Percentiles rank a stretch among this genome's conserved stretches.
Evolutionary conservation across 1,140 invertebrate genomes (phyloP).

Genomic region (Olivierus martensii): DNA sequence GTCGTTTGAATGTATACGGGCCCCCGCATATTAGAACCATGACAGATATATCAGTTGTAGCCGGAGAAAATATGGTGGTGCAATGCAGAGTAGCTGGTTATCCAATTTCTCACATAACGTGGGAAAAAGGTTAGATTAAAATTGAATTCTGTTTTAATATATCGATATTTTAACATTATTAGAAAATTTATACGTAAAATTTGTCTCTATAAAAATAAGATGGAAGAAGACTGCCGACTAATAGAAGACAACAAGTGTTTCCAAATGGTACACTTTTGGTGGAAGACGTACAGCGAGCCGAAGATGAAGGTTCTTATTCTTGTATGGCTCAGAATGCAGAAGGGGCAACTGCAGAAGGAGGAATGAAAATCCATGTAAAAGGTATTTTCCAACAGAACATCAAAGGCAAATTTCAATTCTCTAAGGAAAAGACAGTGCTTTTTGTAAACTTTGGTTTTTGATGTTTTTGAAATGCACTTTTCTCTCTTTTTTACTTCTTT

Average conservation of each 20-base stretch:
- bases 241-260: constrained; percentile 30
- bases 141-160: too few relatives aligned
- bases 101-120: constrained; percentile 81
- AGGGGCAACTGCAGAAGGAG: constrained; percentile 33
- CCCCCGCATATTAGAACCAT: constrained; percentile 72
- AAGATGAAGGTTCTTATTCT: constrained; percentile 37
- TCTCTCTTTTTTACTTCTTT: not conserved
- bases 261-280: constrained; percentile 55
- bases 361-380: constrained; percentile 34
- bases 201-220: constrained; percentile 35
- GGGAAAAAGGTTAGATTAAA: constrained; percentile 56
- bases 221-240: constrained; percentile 44
- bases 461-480: not conserved
- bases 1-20: constrained; percentile 81
- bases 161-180: too few relatives aligned
- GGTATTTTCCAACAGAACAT: constrained; percentile 24
- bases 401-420: not conserved
- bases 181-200: too few relatives aligned
- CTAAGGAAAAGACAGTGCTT: not conserved
- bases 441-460: not conserved
- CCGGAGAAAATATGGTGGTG: constrained; percentile 72
- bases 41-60: constrained; percentile 55
- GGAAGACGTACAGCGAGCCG: constrained; percentile 34
- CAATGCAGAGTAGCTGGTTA: constrained; percentile 89
- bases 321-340: constrained; percentile 36